A percentile compares a stretch with the other conserved stretches of the same genome.
These are phyloP conservation scores for Mellivora capensis DNA, from an alignment of 2,113 vertebrate species.

Conservation along the genomic window DNA sequence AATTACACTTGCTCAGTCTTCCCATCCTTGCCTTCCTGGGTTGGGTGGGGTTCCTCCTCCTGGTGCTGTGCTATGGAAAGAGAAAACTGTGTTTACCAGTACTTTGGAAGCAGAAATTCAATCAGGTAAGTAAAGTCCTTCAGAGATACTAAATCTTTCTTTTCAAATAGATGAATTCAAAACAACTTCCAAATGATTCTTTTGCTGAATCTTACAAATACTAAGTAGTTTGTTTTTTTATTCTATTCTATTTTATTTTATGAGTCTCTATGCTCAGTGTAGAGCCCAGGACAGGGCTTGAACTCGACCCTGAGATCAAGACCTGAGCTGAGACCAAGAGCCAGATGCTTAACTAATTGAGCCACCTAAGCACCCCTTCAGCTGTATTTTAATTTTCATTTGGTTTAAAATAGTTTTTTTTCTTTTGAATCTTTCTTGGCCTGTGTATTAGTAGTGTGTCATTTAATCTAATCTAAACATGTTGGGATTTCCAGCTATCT, in stretches of 20 bases:
- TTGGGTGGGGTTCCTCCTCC: constrained; percentile 4
- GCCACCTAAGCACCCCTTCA: too few species aligned
- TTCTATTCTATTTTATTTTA: neutral
- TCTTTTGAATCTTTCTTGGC: too few species aligned
- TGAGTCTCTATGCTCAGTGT: neutral
- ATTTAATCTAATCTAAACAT: too few species aligned
- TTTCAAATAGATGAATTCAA: neutral
- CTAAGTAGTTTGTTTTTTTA: neutral
- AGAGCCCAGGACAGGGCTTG: too few species aligned
- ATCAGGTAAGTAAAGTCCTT: neutral
- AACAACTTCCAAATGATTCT: neutral
- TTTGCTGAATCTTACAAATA: neutral
- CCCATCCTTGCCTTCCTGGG: neutral
- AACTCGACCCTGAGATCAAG: too few species aligned
- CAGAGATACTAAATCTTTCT: neutral
- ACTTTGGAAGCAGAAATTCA: neutral
- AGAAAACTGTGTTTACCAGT: neutral
- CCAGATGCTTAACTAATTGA: too few species aligned
- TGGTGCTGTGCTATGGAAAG: neutral
- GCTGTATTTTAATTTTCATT: too few species aligned
- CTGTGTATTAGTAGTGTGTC: too few species aligned
- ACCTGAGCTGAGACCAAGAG: too few species aligned
- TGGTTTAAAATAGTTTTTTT: too few species aligned
- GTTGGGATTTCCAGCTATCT: too few species aligned
- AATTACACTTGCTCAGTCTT: too few species aligned